phyloP scores from a whole-genome alignment of 2,113 vertebrate genomes.

The Haliaeetus leucogaster region DNA sequence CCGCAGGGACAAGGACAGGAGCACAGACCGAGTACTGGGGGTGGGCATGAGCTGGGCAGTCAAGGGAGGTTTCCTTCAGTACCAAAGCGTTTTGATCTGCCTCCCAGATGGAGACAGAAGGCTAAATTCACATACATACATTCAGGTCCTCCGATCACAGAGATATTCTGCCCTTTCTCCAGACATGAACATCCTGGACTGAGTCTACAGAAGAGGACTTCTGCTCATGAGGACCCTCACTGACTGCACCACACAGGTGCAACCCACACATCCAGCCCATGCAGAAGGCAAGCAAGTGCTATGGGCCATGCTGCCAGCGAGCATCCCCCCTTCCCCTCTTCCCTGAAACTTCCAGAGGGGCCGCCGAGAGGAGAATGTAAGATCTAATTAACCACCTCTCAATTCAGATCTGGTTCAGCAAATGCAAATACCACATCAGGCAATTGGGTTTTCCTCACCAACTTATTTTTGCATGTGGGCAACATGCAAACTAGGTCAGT shows the following conservation, averaged over 20 bases:
- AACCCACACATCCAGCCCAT: not conserved
- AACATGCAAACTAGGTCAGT: slow-evolving; percentile 49
- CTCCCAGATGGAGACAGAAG: not conserved
- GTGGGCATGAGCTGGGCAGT: not conserved
- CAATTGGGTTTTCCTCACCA: not conserved
- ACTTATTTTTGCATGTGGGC: not conserved
- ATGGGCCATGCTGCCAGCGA: not conserved
- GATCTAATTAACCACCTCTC: not conserved
- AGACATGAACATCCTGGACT: not conserved
- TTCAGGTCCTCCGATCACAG: not conserved
- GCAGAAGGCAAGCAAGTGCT: not conserved
- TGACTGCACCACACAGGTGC: not conserved
- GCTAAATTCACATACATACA: not conserved
- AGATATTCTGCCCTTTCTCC: not conserved
- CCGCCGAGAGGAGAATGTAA: fast-evolving
- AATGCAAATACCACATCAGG: not conserved
- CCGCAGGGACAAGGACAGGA: not conserved
- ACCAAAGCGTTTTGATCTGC: not conserved
- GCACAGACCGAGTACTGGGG: not conserved
- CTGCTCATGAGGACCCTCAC: not conserved
- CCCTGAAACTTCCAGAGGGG: not conserved
- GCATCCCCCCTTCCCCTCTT: not conserved
- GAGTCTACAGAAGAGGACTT: not conserved
- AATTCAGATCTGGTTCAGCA: not conserved
- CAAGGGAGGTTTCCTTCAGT: not conserved